These are phyloP conservation scores for Nipponia nippon DNA, from an alignment of 2,113 vertebrate species.

Conservation along the genomic window DNA sequence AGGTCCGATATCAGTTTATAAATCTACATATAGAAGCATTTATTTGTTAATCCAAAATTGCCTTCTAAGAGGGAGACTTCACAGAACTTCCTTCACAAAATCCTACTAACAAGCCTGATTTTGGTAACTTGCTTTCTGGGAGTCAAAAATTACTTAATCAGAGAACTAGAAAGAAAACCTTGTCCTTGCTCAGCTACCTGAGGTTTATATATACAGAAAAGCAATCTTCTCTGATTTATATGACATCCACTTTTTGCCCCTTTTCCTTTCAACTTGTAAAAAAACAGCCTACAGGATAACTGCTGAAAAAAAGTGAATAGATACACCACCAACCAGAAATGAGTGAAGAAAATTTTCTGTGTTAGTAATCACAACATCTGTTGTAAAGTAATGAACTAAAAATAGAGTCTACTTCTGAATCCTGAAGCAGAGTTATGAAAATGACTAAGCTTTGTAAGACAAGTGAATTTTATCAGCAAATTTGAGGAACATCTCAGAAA, in stretches of 20 bases:
- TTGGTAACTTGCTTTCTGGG: not conserved
- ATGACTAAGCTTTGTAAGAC: not conserved
- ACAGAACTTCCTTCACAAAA: not conserved
- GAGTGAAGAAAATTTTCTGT: not conserved
- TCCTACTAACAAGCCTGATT: not conserved
- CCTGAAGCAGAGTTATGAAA: not conserved
- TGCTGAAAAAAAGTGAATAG: not conserved
- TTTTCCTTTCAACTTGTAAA: not conserved
- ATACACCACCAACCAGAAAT: not conserved
- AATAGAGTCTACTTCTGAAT: not conserved
- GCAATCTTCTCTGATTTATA: too few species aligned
- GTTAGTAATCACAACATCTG: not conserved
- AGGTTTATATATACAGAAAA: not conserved
- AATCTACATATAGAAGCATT: not conserved
- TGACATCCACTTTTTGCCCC: not conserved
- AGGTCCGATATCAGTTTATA: not conserved
- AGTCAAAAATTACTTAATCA: not conserved
- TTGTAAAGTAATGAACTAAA: not conserved
- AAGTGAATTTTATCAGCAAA: not conserved
- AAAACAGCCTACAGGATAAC: not conserved
- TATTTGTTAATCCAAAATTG: not conserved
- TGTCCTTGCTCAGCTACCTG: not conserved
- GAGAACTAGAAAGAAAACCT: not conserved
- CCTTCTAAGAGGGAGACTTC: not conserved
- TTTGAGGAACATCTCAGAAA: not conserved